These are phyloP conservation scores for Isichthys henryi DNA, from an alignment of 2,113 vertebrate genomes.

Conservation along the genomic window DNA sequence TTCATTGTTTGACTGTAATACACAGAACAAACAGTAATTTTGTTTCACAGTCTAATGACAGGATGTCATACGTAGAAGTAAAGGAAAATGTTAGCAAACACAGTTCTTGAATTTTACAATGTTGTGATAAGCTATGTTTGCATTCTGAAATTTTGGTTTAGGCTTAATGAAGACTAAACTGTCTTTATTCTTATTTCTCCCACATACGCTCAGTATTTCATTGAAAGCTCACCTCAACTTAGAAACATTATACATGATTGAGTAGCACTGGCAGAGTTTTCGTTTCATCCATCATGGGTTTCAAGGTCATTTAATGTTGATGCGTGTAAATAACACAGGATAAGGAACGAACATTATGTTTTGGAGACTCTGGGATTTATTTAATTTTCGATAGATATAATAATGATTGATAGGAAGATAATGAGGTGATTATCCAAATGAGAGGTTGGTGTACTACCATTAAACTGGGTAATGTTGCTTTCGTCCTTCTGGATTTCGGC, in stretches of 20 bases:
- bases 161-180: neutral
- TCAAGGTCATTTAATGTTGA: slow-evolving; percentile 29
- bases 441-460: slow-evolving; percentile 35
- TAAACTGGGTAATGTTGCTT: slow-evolving; percentile 48
- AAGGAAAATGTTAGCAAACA: neutral
- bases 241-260: slow-evolving; percentile 33
- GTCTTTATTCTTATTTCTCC: neutral
- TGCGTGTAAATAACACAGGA: slow-evolving; percentile 36
- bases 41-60: neutral
- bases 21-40: neutral
- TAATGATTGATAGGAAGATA: slow-evolving; percentile 43
- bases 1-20: neutral
- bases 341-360: slow-evolving; percentile 22
- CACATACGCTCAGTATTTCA: neutral
- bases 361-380: slow-evolving; percentile 32
- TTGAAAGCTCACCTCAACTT: slow-evolving; percentile 10
- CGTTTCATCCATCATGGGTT: slow-evolving; percentile 41
- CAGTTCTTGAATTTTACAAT: neutral
- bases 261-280: slow-evolving; percentile 31
- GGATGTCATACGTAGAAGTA: neutral
- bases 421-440: slow-evolving; percentile 46
- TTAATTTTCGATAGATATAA: slow-evolving; percentile 23
- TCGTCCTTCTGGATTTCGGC: slow-evolving; percentile 36
- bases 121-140: neutral
- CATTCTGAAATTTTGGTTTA: neutral